Evolutionary conservation across 1,140 invertebrate species (phyloP), one percentile per base, ranked within the genome.

Genomic region (Drosophila serrata): DNA sequence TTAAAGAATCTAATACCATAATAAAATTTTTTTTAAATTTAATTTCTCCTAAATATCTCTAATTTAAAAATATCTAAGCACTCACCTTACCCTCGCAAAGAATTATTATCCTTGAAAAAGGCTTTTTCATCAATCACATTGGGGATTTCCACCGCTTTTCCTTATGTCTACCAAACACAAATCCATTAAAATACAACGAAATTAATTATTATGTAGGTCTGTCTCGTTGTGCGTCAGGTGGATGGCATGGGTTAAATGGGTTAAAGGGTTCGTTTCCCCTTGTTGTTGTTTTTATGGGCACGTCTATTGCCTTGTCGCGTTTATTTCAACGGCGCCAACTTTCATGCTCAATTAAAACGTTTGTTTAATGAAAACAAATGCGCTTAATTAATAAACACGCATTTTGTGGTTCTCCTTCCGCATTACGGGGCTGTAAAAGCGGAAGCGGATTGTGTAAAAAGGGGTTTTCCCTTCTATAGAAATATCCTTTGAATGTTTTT

Each of bases 371-470:
- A 86, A 92, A 92, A 92, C 82, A 92, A 92, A 92, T 92, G 91
- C 87, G 88, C 91, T 92, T 92, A 92, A 92, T 92, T 92, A 92
- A 92, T 92, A 92, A 92, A 92, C 91, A 92, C 81, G 91, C 91
- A 92, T 92, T 92, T 92, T 91, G 90, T 68, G 90, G 90, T 82
- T 84, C 77, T 27, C 8, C 22, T 24, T 6, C 4, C 8, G 15
- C 8, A 4, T 15, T 4, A 12, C 4, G 43, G 13, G 13, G 29
- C 8, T 57, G 45, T 43, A 48, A 17, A 40, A 9, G n/a, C n/a
- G 7, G 39, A 6, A 24, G 33, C 27, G 61, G 70, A 63, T 59
- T 75, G 79, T 64, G 31, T 61, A 29, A 49, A 49, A 49, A 29
- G 46, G 24, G 46, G 24, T 5, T 49, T 58, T 33, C 22, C 15